Evolutionary conservation across 2,888 invertebrate genomes (phyloP).

Genomic region (Slavum lentiscoides): DNA sequence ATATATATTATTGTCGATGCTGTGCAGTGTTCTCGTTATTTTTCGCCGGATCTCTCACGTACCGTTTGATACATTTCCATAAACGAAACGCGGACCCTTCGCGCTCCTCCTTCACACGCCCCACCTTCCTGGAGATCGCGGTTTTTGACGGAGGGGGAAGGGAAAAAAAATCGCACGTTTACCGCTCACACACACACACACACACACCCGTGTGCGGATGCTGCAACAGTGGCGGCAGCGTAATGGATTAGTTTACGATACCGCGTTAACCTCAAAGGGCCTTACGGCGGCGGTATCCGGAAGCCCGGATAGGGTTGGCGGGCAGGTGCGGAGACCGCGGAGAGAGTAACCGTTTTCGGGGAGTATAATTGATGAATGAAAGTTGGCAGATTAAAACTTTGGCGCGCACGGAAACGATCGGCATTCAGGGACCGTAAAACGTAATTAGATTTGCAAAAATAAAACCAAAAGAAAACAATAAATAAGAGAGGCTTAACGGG

Average conservation of each 20-base stretch:
- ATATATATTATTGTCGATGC: no score
- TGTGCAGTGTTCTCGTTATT: no score
- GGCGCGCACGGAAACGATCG: constrained; percentile 35
- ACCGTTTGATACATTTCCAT: no score
- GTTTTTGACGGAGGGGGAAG: no score
- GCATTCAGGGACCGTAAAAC: constrained; percentile 49
- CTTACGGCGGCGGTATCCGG: constrained; percentile 5
- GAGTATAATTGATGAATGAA: constrained; percentile 50
- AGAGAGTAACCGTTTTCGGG: no score
- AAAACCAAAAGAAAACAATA: constrained; percentile 44
- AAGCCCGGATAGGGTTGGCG: constrained; percentile 29
- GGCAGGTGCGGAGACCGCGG: neutral
- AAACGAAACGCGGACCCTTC: no score
- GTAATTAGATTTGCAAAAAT: constrained; percentile 44
- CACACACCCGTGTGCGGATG: neutral
- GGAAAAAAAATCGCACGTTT: constrained; percentile 19
- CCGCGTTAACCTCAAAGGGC: constrained; percentile 46
- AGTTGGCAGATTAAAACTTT: constrained; percentile 52
- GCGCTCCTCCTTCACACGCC: no score
- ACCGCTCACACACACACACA: no score
- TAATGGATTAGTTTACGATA: constrained; percentile 53
- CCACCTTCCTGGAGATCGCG: no score
- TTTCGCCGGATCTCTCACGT: no score
- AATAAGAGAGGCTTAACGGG: constrained; percentile 12
- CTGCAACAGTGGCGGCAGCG: neutral